Evolutionary conservation across 2,113 vertebrate species (phyloP).

Genomic region (Macroglossus sobrinus): DNA sequence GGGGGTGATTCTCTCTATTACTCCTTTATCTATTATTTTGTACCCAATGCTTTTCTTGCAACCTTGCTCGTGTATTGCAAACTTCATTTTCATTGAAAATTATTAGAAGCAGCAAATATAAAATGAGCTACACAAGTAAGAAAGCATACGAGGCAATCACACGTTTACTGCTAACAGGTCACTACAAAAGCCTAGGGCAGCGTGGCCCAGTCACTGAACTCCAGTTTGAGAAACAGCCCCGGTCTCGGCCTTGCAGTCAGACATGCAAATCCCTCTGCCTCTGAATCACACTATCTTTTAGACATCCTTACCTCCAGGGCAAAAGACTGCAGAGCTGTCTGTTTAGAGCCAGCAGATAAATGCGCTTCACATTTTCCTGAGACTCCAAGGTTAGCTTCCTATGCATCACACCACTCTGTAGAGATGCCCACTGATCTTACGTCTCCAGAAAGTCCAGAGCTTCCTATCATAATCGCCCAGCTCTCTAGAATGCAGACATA

Average conservation of each 20-base stretch:
- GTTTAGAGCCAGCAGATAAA: not conserved
- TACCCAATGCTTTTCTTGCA: not conserved
- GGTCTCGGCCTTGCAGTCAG: not conserved
- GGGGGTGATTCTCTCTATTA: not conserved
- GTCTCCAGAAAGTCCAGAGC: not conserved
- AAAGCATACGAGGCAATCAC: not conserved
- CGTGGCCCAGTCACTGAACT: not conserved
- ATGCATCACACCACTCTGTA: too few relatives aligned
- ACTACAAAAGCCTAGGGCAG: not conserved
- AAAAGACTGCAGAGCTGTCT: not conserved
- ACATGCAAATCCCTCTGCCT: not conserved
- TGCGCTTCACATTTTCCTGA: not conserved
- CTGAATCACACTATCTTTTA: not conserved
- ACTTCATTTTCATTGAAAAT: slow-evolving; percentile 31
- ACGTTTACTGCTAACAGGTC: not conserved
- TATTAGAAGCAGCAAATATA: slow-evolving; percentile 14
- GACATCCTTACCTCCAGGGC: not conserved
- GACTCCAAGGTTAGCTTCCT: not conserved
- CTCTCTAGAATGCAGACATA: not conserved
- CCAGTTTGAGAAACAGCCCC: not conserved
- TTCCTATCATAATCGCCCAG: not conserved
- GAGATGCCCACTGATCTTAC: not conserved
- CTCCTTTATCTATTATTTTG: not conserved
- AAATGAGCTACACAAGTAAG: not conserved
- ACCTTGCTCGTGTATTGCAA: not conserved